Percentiles rank a stretch among this genome's conserved stretches.
These are phyloP conservation scores for Hirudo medicinalis DNA, from an alignment of 1,140 invertebrate species.

Conservation along the genomic window DNA sequence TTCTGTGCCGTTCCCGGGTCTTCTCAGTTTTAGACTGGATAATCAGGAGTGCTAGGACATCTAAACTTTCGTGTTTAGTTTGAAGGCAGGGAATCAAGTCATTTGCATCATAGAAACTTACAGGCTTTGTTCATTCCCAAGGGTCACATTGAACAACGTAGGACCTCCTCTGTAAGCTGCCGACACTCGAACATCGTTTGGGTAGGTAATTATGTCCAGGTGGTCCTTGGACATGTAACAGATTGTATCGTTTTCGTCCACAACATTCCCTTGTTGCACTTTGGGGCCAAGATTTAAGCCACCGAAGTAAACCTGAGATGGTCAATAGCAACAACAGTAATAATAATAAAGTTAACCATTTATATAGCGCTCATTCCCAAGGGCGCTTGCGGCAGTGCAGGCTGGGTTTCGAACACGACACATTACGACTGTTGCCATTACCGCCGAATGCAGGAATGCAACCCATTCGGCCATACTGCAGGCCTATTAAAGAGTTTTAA, in stretches of 20 bases:
- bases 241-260: neutral
- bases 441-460: too few species aligned
- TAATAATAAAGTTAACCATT: too few species aligned
- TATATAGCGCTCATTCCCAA: too few species aligned
- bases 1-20: too few species aligned
- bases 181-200: neutral
- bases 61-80: neutral
- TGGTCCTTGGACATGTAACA: neutral
- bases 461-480: too few species aligned
- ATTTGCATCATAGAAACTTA: neutral
- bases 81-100: too few species aligned
- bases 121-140: neutral
- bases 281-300: neutral
- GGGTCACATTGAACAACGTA: neutral
- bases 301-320: neutral
- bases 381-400: too few species aligned
- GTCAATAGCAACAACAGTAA: neutral
- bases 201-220: neutral
- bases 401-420: too few species aligned
- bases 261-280: neutral
- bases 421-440: too few species aligned
- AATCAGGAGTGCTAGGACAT: neutral
- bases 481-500: too few species aligned
- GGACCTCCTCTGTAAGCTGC: neutral
- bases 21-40: too few species aligned